Evolutionary conservation across 2,797 vertebrate genomes (phyloP), one percentile per base, ranked within the genome.

Genomic region (Melanotaenia trifasciata): DNA sequence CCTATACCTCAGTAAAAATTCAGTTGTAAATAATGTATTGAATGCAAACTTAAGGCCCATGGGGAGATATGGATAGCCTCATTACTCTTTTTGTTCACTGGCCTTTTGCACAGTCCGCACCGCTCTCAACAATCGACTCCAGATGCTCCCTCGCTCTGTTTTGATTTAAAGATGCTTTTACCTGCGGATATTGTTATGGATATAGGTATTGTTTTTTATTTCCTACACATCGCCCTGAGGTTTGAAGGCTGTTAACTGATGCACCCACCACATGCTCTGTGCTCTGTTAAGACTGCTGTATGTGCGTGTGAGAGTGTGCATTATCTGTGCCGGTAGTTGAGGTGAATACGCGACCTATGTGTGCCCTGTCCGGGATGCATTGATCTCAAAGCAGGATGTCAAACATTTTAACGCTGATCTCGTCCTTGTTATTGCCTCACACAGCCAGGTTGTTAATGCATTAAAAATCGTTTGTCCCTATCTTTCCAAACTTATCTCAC

Each of bases 401-500:
- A 96, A 95, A 96, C 94, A 96, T 95, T 95, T 95, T 94, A 95
- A 76, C 76, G 89, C 82, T 14, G 92, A 90, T 94, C 89, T 87
- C 76, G 89, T 88, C 87, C 93, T 92, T 93, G 95, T 94, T 95
- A 95, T 95, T 94, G 94, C 93, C 81, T 83, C 90, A 78, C 90
- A 94, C 92, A 86, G 90, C 85, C 79, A 78, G 94, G 91, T 94
- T 95, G 95, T 95, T 96, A 96, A 97, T 95, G 96, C 95, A 96
- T 96, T 93, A 97, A 95, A 96, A 96, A 96, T 96, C 96, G 89
- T 96, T 96, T 93, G 93, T 87, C 90, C 87, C 91, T 95, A 94
- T 94, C 95, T 96, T 95, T 94, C 90, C 92, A 94, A 96, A 95
- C 94, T 93, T 85, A 93, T 92, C 83, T 90, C 95, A 89, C 89